Base-by-base conservation (phyloP, 2,888 invertebrate species). In the Dynastes hyllus region DNA sequence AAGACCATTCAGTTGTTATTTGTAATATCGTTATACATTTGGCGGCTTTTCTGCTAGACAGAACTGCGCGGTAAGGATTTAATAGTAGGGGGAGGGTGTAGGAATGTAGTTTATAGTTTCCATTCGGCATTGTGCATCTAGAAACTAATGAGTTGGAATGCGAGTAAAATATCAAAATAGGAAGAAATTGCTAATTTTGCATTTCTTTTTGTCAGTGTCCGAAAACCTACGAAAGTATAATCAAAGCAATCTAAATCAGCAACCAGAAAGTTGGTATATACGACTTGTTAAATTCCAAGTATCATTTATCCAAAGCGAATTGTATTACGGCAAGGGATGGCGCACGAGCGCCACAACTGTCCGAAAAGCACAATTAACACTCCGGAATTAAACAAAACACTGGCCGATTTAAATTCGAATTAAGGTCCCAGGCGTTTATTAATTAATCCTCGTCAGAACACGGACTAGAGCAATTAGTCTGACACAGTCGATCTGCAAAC, bases 391-490 rank as follows among this genome's bases (percentile, higher is more conserved):
- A 75, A 75, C 73, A 75, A 75, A 75, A 88, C 88, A 87, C 87
- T 86, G 88, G 86, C 86, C 88, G 88, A 88, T 88, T 88, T 88
- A 88, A 88, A 89, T 88, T 88, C 86, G 88, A 88, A 88, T 89
- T 87, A 88, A 87, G 87, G 87, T 86, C 85, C 81, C 70, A 11
- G 73, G 73, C 83, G 84, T 85, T 87, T 88, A 89, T 89, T 89
- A 89, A 89, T 89, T 89, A 89, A 89, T 89, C 88, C 87, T 85
- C 88, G 89, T 89, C 89, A 88, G 87, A 87, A 87, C 86, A 87
- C 86, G 87, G 87, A 88, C 88, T 87, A 83, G 84, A 84, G 87
- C 88, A 88, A 89, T 89, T 89, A 89, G 88, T 87, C 87, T 85
- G 86, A 86, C 86, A 85, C 83, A 83, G 84, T 84, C 82, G 83